Evolutionary conservation across 2,113 vertebrate genomes (phyloP).

Genomic region (Tretioscincus oriximinensis): DNA sequence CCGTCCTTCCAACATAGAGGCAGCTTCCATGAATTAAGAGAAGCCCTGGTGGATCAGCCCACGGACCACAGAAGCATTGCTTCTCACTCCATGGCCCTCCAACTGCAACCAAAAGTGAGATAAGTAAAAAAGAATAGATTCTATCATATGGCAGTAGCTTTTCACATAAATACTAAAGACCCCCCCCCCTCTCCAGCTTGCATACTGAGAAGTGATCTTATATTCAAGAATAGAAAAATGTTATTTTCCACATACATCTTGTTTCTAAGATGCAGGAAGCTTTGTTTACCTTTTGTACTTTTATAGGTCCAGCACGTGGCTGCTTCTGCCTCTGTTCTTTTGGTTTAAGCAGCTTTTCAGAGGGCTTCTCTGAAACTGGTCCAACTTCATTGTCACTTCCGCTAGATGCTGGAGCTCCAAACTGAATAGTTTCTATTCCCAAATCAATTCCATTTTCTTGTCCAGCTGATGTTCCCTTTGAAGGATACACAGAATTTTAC

Average conservation of each 20-base stretch:
- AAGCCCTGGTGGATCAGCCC: no score
- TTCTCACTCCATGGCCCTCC: no score
- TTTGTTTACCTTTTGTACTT: conserved; percentile 89
- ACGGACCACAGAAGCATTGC: no score
- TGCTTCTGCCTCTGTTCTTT: conserved; percentile 98
- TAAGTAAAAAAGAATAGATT: background rate
- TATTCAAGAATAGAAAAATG: background rate
- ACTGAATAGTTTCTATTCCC: conserved; percentile 93
- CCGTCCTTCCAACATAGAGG: no score
- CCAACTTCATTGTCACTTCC: conserved; percentile 92
- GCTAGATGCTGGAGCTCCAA: conserved; percentile 92
- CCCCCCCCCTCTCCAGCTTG: background rate
- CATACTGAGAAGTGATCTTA: background rate
- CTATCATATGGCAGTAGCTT: background rate
- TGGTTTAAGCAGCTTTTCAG: conserved; percentile 90
- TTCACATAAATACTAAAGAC: background rate
- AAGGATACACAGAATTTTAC: conserved; percentile 27
- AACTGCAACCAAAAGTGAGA: no score
- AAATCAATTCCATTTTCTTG: conserved; percentile 84
- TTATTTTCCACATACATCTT: background rate
- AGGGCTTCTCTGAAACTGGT: conserved; percentile 82
- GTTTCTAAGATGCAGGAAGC: background rate
- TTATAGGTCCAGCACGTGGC: conserved; percentile 92
- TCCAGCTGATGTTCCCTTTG: conserved; percentile 81
- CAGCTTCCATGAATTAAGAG: no score